phyloP scores from a whole-genome alignment of 2,888 invertebrate genomes.

The Leucoma salicis region DNA sequence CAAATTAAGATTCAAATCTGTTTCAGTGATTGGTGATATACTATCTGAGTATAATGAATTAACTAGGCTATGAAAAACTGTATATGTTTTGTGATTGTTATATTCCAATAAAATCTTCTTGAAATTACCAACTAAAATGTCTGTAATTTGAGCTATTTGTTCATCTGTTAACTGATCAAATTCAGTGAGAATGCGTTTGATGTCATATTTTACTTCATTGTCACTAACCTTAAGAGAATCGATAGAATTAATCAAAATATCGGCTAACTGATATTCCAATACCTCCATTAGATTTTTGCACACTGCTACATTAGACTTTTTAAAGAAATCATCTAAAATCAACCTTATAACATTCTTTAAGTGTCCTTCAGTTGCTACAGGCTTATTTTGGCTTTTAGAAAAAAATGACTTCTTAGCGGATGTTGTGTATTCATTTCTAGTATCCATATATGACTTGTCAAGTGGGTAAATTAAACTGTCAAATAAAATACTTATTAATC shows the following conservation, averaged over 20 bases:
- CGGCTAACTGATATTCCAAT: conserved; percentile 47
- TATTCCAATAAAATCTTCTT: conserved; percentile 19
- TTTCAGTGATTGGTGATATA: conserved; percentile 16
- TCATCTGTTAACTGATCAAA: conserved; percentile 33
- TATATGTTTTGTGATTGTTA: conserved; percentile 31
- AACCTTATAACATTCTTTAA: conserved; percentile 37
- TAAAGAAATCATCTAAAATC: conserved; percentile 37
- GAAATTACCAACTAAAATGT: conserved; percentile 31
- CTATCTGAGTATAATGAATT: neutral
- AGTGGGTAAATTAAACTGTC: neutral
- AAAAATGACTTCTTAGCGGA: conserved; percentile 15
- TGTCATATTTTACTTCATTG: conserved; percentile 36
- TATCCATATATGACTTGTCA: neutral
- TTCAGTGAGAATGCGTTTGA: conserved; percentile 37
- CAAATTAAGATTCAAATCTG: conserved; percentile 33
- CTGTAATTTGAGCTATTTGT: conserved; percentile 39
- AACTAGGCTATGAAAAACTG: conserved; percentile 31
- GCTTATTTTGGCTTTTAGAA: conserved; percentile 21
- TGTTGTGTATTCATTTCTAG: neutral
- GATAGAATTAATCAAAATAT: conserved; percentile 40
- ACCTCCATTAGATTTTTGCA: conserved; percentile 25
- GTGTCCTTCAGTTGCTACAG: conserved; percentile 39
- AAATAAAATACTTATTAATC: conserved; percentile 32
- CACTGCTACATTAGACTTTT: conserved; percentile 28
- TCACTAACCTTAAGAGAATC: conserved; percentile 33